Conservation (phyloP, 1,140 invertebrate species). For the Drosophila rhopaloa region DNA sequence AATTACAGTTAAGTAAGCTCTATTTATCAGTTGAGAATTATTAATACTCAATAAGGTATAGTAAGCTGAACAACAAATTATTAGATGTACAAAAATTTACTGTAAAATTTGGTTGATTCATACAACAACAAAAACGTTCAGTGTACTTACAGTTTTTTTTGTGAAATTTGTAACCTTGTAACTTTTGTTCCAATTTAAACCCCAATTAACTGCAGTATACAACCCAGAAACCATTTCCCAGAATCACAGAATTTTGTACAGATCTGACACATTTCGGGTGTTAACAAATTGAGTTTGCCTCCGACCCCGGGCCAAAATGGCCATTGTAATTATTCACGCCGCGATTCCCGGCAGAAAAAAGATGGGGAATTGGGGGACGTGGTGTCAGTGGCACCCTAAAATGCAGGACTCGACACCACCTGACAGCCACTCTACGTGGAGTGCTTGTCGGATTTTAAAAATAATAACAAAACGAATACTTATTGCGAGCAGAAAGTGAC, state of each 20-base stretch:
- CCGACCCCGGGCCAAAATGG: slow-evolving; percentile 5
- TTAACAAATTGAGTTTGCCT: slow-evolving; percentile 28
- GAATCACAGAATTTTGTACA: slow-evolving; percentile 22
- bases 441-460: slow-evolving; percentile 77
- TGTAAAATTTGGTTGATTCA: no score
- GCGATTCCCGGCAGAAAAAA: slow-evolving; percentile 1
- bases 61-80: no score
- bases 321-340: slow-evolving; percentile 38
- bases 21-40: no score
- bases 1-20: no score
- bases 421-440: slow-evolving; percentile 79
- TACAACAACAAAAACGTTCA: no score
- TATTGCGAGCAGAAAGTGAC: slow-evolving; percentile 26
- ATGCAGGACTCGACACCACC: slow-evolving; percentile 69
- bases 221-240: slow-evolving; percentile 5
- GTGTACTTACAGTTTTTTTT: no score
- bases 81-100: no score
- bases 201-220: slow-evolving; percentile 25
- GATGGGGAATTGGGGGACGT: slow-evolving; percentile 5
- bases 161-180: no score
- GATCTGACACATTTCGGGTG: slow-evolving; percentile 34
- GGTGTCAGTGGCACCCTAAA: slow-evolving; percentile 68
- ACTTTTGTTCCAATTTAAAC: slow-evolving; percentile 10
- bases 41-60: no score
- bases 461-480: slow-evolving; percentile 54